Evolutionary conservation across 2,113 vertebrate genomes (phyloP).

Genomic region (Pedionomus torquatus): DNA sequence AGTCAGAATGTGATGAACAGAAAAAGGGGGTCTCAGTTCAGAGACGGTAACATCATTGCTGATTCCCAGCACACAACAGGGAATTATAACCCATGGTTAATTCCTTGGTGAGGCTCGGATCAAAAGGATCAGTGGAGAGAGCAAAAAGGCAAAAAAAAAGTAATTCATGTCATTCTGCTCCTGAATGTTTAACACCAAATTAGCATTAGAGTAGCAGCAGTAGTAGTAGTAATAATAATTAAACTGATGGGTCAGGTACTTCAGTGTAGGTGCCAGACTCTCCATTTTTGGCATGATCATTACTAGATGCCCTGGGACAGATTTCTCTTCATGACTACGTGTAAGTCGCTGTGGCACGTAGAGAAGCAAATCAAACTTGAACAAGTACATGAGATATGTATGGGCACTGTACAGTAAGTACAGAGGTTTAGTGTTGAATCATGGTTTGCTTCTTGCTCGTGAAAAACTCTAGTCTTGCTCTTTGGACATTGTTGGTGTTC

Average conservation of each 20-base stretch:
- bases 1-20: neutral
- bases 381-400: neutral
- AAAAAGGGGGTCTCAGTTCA: neutral
- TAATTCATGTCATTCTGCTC: rapidly evolving
- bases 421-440: neutral
- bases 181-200: neutral
- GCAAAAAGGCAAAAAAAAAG: neutral
- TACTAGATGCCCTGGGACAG: neutral
- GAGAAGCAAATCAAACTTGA: neutral
- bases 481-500: rapidly evolving
- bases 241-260: neutral
- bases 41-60: neutral
- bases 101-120: neutral
- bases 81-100: neutral
- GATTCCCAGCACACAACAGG: neutral
- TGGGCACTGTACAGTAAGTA: neutral
- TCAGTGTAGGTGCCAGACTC: neutral
- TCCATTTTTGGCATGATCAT: neutral
- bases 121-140: neutral
- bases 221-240: neutral
- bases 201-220: neutral
- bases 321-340: neutral
- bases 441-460: neutral
- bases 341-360: neutral
- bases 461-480: neutral